Evolutionary conservation across 2,113 vertebrate species (phyloP).

Genomic region (Ophiodon elongatus): DNA sequence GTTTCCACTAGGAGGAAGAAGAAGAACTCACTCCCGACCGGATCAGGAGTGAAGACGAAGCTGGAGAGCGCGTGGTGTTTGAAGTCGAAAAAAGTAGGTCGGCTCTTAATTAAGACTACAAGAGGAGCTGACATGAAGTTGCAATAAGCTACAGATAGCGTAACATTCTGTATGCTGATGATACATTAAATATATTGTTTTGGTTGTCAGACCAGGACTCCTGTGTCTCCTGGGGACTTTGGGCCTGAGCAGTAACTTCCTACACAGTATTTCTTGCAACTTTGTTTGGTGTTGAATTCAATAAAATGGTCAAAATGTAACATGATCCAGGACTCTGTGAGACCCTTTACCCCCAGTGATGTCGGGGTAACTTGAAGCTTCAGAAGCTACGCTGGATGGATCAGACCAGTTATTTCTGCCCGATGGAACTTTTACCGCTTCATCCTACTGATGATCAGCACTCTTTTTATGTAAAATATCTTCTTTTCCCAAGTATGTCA

Average conservation of each 20-base stretch:
- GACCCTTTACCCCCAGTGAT: not conserved
- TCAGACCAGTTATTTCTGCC: too few species aligned
- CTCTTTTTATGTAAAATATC: not conserved
- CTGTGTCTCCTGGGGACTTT: not conserved
- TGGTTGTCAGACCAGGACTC: not conserved
- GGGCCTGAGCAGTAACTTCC: too few species aligned
- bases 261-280: too few species aligned
- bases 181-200: not conserved
- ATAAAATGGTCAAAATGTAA: too few species aligned
- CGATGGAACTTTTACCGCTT: too few species aligned
- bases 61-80: too few species aligned
- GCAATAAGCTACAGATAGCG: not conserved
- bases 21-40: not conserved
- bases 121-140: not conserved
- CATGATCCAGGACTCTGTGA: not conserved
- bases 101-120: too few species aligned
- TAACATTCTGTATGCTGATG: not conserved
- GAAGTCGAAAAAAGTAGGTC: too few species aligned
- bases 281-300: too few species aligned
- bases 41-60: too few species aligned
- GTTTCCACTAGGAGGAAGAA: not conserved
- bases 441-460: too few species aligned
- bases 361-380: not conserved
- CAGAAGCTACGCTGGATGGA: too few species aligned
- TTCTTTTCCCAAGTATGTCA: not conserved